phyloP scores from a whole-genome alignment of 2,888 invertebrate species.

The Hyposoter dolosus region DNA sequence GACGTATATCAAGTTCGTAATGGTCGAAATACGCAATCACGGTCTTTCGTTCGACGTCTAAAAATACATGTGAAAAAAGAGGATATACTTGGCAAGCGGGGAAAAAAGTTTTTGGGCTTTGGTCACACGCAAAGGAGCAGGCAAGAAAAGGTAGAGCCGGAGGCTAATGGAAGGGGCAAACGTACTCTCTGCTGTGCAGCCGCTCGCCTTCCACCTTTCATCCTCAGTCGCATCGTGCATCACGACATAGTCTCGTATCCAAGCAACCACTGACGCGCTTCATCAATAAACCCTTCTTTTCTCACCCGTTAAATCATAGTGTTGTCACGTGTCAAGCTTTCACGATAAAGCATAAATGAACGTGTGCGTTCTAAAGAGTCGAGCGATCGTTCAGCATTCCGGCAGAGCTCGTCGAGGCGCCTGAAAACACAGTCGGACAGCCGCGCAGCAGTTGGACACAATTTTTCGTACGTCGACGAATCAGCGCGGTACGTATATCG shows the following conservation, averaged over 20 bases:
- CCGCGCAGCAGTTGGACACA: neutral
- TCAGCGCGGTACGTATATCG: slow-evolving; percentile 2
- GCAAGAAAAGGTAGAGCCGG: neutral
- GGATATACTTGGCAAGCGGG: neutral
- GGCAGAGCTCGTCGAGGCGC: neutral
- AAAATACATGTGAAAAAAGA: neutral
- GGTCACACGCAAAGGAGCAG: neutral
- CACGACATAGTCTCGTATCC: slow-evolving; percentile 17
- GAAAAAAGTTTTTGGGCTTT: neutral
- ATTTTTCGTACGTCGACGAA: neutral
- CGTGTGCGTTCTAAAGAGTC: neutral
- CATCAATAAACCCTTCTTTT: slow-evolving; percentile 29
- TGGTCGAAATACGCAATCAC: neutral
- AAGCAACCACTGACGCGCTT: slow-evolving; percentile 19
- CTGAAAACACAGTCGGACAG: slow-evolving; percentile 1
- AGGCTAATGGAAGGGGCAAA: neutral
- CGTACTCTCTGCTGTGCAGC: neutral
- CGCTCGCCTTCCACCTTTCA: neutral
- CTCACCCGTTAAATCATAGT: slow-evolving; percentile 1
- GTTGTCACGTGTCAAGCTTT: neutral
- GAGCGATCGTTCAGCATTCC: neutral
- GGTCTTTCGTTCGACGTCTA: neutral
- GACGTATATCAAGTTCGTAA: neutral
- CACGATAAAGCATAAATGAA: neutral
- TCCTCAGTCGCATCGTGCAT: slow-evolving; percentile 14